Evolutionary conservation across 2,113 vertebrate genomes (phyloP).

Genomic region (Gadus macrocephalus): DNA sequence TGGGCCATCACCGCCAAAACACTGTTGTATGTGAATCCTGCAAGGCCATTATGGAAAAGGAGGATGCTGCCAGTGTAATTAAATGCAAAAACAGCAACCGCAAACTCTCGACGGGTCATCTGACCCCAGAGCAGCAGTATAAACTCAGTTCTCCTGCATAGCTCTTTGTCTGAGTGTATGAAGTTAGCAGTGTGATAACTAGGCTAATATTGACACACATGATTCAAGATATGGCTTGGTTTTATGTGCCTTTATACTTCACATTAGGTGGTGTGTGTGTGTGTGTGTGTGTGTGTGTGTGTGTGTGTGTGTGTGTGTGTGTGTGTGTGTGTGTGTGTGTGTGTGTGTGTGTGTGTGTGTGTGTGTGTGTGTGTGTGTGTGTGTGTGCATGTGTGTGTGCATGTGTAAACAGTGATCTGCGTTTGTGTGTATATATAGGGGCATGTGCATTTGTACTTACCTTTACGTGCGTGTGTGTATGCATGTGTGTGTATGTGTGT

Average conservation of each 20-base stretch:
- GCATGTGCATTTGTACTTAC: too few species aligned
- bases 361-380: background rate
- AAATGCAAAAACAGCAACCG: conserved; percentile 51
- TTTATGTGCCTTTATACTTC: too few species aligned
- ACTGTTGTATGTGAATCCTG: conserved; percentile 58
- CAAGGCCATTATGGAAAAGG: conserved; percentile 52
- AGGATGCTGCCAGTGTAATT: conserved; percentile 61
- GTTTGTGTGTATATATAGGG: too few species aligned
- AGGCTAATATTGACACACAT: too few species aligned
- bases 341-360: background rate
- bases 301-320: too few species aligned
- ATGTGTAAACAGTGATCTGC: too few species aligned
- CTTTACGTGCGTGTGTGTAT: too few species aligned
- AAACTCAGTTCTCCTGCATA: background rate
- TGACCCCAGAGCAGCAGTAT: conserved; percentile 32
- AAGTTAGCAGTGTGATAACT: too few species aligned
- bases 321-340: background rate
- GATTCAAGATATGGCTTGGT: too few species aligned
- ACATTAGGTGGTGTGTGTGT: too few species aligned
- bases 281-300: too few species aligned
- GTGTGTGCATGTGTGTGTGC: background rate
- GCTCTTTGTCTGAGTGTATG: too few species aligned
- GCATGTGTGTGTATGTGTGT: background rate
- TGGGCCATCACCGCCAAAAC: conserved; percentile 60
- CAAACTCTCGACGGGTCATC: conserved; percentile 46